Percentiles rank a stretch among this genome's conserved stretches.
Conservation (phyloP, 2,888 invertebrate species). For the Drosophila meridionalis region DNA sequence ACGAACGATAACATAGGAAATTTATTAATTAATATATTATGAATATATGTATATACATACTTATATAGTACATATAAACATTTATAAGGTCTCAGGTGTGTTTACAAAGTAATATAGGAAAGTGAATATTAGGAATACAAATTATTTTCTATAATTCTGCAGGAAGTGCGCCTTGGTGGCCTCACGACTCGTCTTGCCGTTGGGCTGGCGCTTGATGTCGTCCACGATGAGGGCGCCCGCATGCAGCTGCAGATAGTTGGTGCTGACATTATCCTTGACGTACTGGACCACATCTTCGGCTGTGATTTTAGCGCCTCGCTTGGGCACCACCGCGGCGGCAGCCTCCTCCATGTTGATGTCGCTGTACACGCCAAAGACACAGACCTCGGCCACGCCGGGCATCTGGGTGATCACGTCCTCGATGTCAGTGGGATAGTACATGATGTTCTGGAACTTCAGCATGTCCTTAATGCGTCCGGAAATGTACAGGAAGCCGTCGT, state of each 20-base stretch:
- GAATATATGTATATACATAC: background rate
- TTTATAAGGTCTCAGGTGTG: background rate
- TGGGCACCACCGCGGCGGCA: constrained; percentile 67
- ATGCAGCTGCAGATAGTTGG: constrained; percentile 55
- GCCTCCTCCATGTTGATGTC: constrained; percentile 59
- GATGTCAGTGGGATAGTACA: constrained; percentile 74
- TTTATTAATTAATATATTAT: background rate
- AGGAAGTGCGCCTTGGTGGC: constrained; percentile 46
- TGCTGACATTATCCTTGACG: constrained; percentile 28
- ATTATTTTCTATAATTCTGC: constrained; percentile 20
- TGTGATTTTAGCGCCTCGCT: constrained; percentile 18
- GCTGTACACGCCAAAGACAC: constrained; percentile 72
- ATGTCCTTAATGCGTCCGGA: constrained; percentile 80
- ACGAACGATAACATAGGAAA: background rate
- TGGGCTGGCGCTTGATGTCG: constrained; percentile 55
- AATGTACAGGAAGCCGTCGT: constrained; percentile 69
- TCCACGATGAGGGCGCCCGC: constrained; percentile 61
- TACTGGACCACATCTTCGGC: constrained; percentile 54
- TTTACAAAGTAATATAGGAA: background rate
- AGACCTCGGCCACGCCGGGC: constrained; percentile 67
- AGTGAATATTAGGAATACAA: background rate
- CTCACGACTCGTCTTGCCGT: constrained; percentile 60
- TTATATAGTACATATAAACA: background rate
- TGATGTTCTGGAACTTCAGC: constrained; percentile 69
- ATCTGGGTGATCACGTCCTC: constrained; percentile 65